A percentile compares a stretch with the other conserved stretches of the same genome.
phyloP scores from a whole-genome alignment of 2,888 invertebrate species.

The Drosophila sordidula region DNA sequence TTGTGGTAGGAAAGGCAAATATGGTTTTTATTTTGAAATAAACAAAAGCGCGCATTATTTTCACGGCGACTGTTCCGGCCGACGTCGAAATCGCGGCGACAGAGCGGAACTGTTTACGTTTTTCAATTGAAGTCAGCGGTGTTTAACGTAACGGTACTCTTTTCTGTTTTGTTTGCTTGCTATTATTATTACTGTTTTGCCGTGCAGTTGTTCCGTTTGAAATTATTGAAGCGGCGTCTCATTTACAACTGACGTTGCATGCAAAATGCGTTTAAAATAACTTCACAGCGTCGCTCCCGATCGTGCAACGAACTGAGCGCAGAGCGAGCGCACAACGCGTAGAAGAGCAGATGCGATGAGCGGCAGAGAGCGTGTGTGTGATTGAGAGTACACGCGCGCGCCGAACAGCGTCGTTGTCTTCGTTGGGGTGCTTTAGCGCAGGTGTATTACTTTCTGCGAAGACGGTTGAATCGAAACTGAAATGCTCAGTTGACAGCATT shows the following conservation, averaged over 20 bases:
- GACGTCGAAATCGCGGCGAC: constrained; percentile 24
- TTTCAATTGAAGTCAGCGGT: constrained; percentile 27
- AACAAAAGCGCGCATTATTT: constrained; percentile 72
- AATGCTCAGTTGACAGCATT: constrained; percentile 74
- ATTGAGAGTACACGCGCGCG: constrained; percentile 25
- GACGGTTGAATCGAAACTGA: constrained; percentile 81
- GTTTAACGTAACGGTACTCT: constrained; percentile 12
- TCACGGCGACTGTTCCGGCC: constrained; percentile 42
- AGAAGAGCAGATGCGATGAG: constrained; percentile 35
- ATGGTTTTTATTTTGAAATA: constrained; percentile 80
- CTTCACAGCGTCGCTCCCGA: constrained; percentile 28
- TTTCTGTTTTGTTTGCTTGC: background rate
- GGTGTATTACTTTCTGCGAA: constrained; percentile 72
- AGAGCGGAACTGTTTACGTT: constrained; percentile 42
- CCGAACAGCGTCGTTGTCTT: constrained; percentile 3
- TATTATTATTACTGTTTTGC: background rate
- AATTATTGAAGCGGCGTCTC: constrained; percentile 52
- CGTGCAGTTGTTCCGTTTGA: constrained; percentile 12
- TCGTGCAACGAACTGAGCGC: constrained; percentile 48
- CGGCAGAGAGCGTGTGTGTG: constrained; percentile 6
- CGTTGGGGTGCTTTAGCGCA: constrained; percentile 28
- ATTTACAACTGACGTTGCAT: constrained; percentile 66
- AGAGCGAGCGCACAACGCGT: constrained; percentile 17
- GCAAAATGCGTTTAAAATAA: constrained; percentile 54
- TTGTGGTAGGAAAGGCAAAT: constrained; percentile 80